Conservation (phyloP, 2,113 vertebrate species). For the Garra rufa region DNA sequence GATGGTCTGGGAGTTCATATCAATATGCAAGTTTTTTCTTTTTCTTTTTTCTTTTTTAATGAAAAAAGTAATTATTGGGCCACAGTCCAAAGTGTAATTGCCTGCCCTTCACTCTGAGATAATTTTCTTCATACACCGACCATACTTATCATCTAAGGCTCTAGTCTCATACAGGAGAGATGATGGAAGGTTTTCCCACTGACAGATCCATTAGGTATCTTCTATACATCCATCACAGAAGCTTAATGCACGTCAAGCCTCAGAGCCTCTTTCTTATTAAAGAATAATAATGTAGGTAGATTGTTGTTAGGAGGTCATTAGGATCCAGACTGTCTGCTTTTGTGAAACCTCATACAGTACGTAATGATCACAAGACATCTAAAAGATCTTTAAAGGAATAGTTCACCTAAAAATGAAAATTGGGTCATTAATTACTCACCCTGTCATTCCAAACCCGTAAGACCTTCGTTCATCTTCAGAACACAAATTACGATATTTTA, state of each 20-base stretch:
- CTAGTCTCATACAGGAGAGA: constrained; percentile 8
- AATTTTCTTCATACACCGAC: background rate
- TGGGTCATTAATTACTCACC: too few species aligned
- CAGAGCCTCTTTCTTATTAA: constrained; percentile 30
- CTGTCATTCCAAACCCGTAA: too few species aligned
- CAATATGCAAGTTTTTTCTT: background rate
- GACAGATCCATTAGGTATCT: constrained; percentile 43
- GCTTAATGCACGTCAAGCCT: constrained; percentile 18
- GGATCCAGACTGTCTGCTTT: constrained; percentile 19
- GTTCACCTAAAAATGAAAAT: too few species aligned
- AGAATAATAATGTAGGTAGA: constrained; percentile 35
- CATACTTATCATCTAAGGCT: constrained; percentile 26
- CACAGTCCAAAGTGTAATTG: background rate
- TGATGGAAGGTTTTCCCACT: constrained; percentile 32
- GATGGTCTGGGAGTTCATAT: background rate
- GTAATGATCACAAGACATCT: background rate
- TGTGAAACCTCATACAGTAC: background rate
- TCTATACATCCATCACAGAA: constrained; percentile 33
- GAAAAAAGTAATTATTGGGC: constrained; percentile 1
- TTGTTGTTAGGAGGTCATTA: constrained; percentile 37
- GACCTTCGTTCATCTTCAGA: too few species aligned
- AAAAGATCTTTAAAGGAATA: background rate
- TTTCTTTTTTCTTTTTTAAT: background rate
- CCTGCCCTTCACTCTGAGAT: background rate
- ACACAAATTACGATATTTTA: too few species aligned